Evolutionary conservation across 2,888 invertebrate species (phyloP).

Genomic region (Dicycla oo): DNA sequence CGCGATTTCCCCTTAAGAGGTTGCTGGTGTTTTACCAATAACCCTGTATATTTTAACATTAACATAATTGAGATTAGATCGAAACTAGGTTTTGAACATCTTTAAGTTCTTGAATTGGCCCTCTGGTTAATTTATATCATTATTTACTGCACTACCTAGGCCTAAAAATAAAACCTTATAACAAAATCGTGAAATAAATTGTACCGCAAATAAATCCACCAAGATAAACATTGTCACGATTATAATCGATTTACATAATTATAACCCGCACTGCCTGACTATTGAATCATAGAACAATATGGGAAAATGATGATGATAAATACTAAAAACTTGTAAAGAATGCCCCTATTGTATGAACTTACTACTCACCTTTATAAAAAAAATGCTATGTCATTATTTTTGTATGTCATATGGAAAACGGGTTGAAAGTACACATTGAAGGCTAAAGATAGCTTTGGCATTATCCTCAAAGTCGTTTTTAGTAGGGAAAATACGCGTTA

Average conservation of each 20-base stretch:
- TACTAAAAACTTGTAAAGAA: slow-evolving; percentile 24
- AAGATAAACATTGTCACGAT: slow-evolving; percentile 41
- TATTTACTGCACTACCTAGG: background rate
- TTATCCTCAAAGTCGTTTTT: slow-evolving; percentile 19
- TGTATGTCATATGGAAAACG: slow-evolving; percentile 21
- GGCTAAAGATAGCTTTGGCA: background rate
- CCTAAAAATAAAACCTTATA: slow-evolving; percentile 13
- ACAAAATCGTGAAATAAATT: slow-evolving; percentile 24
- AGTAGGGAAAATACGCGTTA: slow-evolving; percentile 27
- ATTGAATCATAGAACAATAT: slow-evolving; percentile 34
- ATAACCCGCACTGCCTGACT: slow-evolving; percentile 48
- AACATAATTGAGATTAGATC: background rate
- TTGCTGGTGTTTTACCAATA: too few relatives aligned
- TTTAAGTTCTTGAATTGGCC: background rate
- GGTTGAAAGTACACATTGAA: background rate
- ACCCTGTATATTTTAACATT: background rate
- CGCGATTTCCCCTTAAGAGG: too few relatives aligned
- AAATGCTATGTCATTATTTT: slow-evolving; percentile 12
- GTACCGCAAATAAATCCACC: slow-evolving; percentile 19
- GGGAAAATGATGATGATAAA: slow-evolving; percentile 27
- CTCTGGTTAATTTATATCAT: background rate
- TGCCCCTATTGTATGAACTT: slow-evolving; percentile 46
- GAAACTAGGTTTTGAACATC: background rate
- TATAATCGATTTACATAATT: slow-evolving; percentile 42
- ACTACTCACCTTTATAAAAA: background rate